A percentile compares a stretch with the other conserved stretches of the same genome.
Conservation (phyloP, 37 sponge, comb jelly and placozoan genomes). For the Theonella swinhoei region DNA sequence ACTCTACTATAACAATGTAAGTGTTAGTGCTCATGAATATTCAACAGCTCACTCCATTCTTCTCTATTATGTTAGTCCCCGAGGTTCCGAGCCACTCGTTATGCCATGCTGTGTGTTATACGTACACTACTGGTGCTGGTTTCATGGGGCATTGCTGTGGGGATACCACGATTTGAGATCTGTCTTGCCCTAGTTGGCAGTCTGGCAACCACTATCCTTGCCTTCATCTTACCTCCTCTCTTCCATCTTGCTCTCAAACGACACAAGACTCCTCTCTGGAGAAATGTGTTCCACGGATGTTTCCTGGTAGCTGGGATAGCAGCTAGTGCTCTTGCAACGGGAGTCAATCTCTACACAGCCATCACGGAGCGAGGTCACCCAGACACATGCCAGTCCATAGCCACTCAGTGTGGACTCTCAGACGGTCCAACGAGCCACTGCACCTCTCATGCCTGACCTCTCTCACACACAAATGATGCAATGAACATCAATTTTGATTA, state of each 20-base stretch:
- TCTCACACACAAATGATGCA: too few relatives aligned
- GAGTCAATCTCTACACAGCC: constrained; percentile 55
- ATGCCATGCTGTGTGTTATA: constrained; percentile 34
- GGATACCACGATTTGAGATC: constrained; percentile 76
- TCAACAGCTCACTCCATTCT: too few relatives aligned
- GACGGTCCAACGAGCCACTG: too few relatives aligned
- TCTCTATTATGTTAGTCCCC: neutral
- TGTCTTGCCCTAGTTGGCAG: constrained; percentile 79
- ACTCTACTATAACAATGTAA: neutral
- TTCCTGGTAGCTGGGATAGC: constrained; percentile 59
- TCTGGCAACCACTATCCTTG: constrained; percentile 73
- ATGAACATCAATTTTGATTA: too few relatives aligned
- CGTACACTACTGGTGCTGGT: constrained; percentile 67
- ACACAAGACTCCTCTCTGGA: constrained; percentile 2
- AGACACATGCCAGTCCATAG: too few relatives aligned
- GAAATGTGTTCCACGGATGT: constrained; percentile 50
- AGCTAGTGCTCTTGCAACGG: constrained; percentile 56
- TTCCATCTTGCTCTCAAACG: constrained; percentile 71
- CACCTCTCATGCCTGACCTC: too few relatives aligned
- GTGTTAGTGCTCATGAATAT: too few relatives aligned
- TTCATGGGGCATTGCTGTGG: constrained; percentile 68
- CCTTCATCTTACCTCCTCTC: constrained; percentile 81
- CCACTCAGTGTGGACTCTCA: too few relatives aligned
- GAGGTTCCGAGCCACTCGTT: neutral
- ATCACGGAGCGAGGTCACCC: constrained; percentile 6